Base-by-base conservation (phyloP, 1,140 invertebrate species). In the Leucophenga varia region DNA sequence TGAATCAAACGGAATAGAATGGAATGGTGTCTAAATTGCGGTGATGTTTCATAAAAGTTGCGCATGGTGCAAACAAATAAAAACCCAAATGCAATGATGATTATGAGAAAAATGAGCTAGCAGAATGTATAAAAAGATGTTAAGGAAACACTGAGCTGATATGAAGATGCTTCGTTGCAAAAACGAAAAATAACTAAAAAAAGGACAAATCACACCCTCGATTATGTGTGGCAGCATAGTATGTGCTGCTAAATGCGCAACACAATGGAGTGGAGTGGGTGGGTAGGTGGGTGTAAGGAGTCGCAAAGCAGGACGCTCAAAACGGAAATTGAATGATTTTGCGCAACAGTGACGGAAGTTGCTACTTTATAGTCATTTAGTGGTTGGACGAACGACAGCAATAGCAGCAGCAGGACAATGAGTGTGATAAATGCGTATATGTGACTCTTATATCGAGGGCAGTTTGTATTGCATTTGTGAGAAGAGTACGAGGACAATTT, bases 251-350 rank as follows among this genome's bases (percentile, higher is more conserved):
- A 32, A 4, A 20, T 12, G 12, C 19, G 34, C 19, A 20, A 12
- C 1, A 8, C n/a, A 8, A 18, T 17, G 7, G 0, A 12, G 10
- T 28, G n/a, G 30, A 3, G 38, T 30, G 18, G 12, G 28, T 10
- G 46, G 28, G 10, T 19, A 20, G 43, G 30, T 43, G 31, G 12
- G 16, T 22, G 18, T 17, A 22, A 48, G 44, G 47, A 49, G 25
- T 43, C 49, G 54, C 16, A 34, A 41, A 41, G 13, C 21, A 41
- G 22, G 13, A 34, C 17, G 6, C 9, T 9, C 10, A 42, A 37
- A 69, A 61, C 65, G 65, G 65, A 70, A 70, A 70, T 70, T 70
- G 65, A 70, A 70, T 70, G 65, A 70, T 70, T 70, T 70, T 70
- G 67, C 59, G 65, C 65, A 70, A 70, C 56, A 70, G 63, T 59